Evolutionary conservation across 2,888 invertebrate genomes (phyloP).

Genomic region (Drosophila antonietae): DNA sequence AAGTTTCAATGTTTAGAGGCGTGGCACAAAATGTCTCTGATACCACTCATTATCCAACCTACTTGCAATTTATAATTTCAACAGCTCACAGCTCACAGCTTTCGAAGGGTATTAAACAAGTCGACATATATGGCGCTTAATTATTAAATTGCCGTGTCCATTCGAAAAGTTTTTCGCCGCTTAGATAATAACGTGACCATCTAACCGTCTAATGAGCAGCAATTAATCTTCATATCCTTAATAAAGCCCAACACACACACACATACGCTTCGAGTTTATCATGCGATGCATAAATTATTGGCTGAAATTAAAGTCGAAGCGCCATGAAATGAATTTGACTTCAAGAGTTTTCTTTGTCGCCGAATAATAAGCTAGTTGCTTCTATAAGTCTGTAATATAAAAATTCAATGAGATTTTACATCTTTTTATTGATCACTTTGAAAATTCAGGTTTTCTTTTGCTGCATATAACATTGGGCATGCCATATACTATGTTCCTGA

Average conservation of each 20-base stretch:
- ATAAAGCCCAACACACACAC: slow-evolving; percentile 14
- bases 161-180: slow-evolving; percentile 34
- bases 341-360: not conserved
- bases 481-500: not conserved
- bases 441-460: too few relatives aligned
- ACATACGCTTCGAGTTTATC: slow-evolving; percentile 39
- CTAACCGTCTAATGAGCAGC: slow-evolving; percentile 54
- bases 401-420: too few relatives aligned
- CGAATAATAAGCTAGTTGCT: not conserved
- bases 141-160: slow-evolving; percentile 50
- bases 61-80: slow-evolving; percentile 34
- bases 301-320: slow-evolving; percentile 19
- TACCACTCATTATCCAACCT: not conserved
- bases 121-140: slow-evolving; percentile 22
- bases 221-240: slow-evolving; percentile 56
- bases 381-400: too few relatives aligned
- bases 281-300: slow-evolving; percentile 34
- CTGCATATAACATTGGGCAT: too few relatives aligned
- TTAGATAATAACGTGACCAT: slow-evolving; percentile 47
- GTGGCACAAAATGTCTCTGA: slow-evolving; percentile 21
- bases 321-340: not conserved
- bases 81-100: slow-evolving; percentile 7
- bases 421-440: too few relatives aligned
- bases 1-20: slow-evolving; percentile 25
- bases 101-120: slow-evolving; percentile 6